Base-by-base conservation (phyloP, 2,888 invertebrate genomes). In the Timema cristinae region DNA sequence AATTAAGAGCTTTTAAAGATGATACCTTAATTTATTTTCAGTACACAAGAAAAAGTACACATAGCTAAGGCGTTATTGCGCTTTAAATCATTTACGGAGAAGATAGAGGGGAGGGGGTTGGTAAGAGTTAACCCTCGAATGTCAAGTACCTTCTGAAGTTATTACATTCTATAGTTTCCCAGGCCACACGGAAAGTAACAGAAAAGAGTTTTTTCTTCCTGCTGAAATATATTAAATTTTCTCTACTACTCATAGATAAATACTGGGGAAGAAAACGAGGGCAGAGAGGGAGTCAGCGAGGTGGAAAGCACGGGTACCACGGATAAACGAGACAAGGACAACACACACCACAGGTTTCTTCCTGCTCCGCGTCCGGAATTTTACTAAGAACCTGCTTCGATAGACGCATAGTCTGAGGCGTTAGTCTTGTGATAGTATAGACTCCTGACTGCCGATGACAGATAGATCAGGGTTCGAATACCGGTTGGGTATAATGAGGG, bases 61-160 rank as follows among this genome's bases (percentile, higher is more conserved):
- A 63, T 63, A 47, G 32, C 15, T n/a, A 15, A 63, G 47, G 63
- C 63, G 63, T 63, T 63, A 63, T 63, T 63, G 63, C 63, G 63
- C 32, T 11, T 48, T 63, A 63, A 63, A 63, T 63, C 63, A 63
- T 63, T n/a, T 63, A 9, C 47, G 47, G 10, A 63, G 63, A 63
- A 11, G 48, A 7, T 16, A 32, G 47, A 63, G 47, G 11, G 63
- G 63, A 47, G 63, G 9, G n/a, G 63, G 0, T 5, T 11, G 6
- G 48, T 48, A 63, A 63, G 47, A 63, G 63, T 63, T 63, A 63
- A 63, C 63, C 63, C 32, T 32, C 63, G 63, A 63, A 63, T 63
- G 63, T 63, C 63, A 63, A 63, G 63, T 32, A 48, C 48, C 48
- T 13, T 63, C n/a, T n/a, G 47, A 63, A 63, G 63, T 63, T 63